Evolutionary conservation across 2,113 vertebrate species (phyloP).

Genomic region (Patagioenas fasciata): DNA sequence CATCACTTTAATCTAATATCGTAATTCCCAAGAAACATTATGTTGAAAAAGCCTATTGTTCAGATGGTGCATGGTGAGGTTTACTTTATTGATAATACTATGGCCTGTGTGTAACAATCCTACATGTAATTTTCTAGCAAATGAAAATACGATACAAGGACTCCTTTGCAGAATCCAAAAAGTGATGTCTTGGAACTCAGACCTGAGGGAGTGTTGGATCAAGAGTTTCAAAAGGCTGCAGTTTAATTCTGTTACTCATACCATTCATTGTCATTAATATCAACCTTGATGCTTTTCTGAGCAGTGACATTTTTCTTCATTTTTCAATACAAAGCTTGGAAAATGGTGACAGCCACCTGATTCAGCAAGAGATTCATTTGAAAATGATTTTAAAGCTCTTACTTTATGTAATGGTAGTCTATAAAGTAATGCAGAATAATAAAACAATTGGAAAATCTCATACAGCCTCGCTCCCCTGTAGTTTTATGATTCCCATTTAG

Average conservation of each 20-base stretch:
- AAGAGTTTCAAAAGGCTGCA: not conserved
- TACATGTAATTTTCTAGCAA: not conserved
- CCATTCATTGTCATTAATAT: not conserved
- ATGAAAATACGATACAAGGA: not conserved
- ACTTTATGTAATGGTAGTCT: not conserved
- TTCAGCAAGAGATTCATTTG: not conserved
- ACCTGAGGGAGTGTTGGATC: not conserved
- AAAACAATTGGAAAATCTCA: not conserved
- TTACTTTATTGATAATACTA: not conserved
- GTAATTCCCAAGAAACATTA: not conserved
- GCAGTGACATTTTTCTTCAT: not conserved
- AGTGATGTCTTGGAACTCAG: not conserved
- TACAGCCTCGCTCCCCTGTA: not conserved
- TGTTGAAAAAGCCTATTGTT: not conserved
- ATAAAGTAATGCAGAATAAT: not conserved
- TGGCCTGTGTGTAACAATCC: not conserved
- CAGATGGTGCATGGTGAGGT: not conserved
- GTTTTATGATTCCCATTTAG: not conserved
- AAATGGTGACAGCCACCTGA: not conserved
- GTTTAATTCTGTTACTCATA: constrained; percentile 1
- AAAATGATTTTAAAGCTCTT: not conserved
- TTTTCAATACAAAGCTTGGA: not conserved
- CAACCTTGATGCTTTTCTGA: not conserved
- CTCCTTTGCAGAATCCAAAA: not conserved
- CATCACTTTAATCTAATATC: constrained; percentile 36